phyloP scores from a whole-genome alignment of 2,888 invertebrate genomes.

The Rhingia rostrata region DNA sequence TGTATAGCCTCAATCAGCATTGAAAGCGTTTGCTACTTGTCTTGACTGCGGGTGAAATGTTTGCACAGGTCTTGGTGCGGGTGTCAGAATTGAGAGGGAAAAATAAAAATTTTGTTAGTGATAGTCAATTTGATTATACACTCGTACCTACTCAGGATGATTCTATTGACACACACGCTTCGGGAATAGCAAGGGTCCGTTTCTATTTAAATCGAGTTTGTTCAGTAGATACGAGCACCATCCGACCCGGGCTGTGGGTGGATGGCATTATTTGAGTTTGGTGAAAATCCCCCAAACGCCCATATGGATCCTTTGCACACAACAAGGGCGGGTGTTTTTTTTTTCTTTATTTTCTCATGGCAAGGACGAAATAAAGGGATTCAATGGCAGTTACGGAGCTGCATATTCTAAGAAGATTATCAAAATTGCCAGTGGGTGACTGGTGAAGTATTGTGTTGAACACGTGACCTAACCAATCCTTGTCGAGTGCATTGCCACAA shows the following conservation, averaged over 20 bases:
- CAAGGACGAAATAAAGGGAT: too few species aligned
- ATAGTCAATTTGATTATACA: constrained; percentile 43
- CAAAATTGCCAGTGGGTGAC: too few species aligned
- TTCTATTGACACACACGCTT: constrained; percentile 47
- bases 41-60: constrained; percentile 13
- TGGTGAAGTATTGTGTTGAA: too few species aligned
- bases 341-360: too few species aligned
- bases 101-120: not conserved
- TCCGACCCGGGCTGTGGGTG: not conserved
- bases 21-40: not conserved
- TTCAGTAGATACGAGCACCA: constrained; percentile 1
- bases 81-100: not conserved
- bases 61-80: not conserved
- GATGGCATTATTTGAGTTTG: constrained; percentile 8
- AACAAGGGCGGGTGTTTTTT: too few species aligned
- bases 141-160: constrained; percentile 30
- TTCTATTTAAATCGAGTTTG: constrained; percentile 38
- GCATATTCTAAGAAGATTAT: too few species aligned
- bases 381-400: too few species aligned
- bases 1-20: too few species aligned
- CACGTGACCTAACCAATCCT: too few species aligned
- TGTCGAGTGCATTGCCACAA: too few species aligned
- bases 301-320: not conserved
- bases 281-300: not conserved
- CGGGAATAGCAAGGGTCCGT: constrained; percentile 16